Evolutionary conservation across 2,113 vertebrate species (phyloP), one percentile per base, ranked within the genome.

Genomic region (Passer domesticus): DNA sequence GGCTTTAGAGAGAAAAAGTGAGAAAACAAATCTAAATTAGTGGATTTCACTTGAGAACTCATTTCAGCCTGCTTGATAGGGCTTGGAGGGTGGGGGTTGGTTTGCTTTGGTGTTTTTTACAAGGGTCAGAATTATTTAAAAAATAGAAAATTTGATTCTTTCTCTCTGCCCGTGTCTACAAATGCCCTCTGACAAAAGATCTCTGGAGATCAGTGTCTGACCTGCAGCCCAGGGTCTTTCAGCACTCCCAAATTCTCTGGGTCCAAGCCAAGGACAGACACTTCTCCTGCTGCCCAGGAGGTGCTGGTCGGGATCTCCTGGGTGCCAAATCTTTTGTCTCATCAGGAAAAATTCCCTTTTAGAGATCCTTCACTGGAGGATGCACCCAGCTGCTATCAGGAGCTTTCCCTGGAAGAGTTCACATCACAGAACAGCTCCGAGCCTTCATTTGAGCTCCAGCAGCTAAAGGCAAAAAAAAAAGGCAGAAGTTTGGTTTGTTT

Each of bases 41-140:
- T 30, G 14, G 3, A 9, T 63, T 87, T 84, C 33, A 13, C 22
- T 67, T 33, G 17, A 68, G 53, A 90, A 79, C 8, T 55, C 20
- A 27, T 76, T 67, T 59, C 49, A 83, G 15, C 17, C 21, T 7
- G 1, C 33, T 49, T 41, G 24, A 13, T 24, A 2, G 10, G 15
- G 19, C 2, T 35, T 37, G 43, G 2, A 6, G 18, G 3, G 9
- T 7, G 35, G 12, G 2, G 5, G 14, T 2, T 30, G 33, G 3
- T n/a, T 46, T 52, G 10, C 13, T 31, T 80, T 72, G 30, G 6
- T 15, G 33, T 13, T 47, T 46, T 43, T 15, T 31, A 24, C 25
- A 17, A 58, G 9, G 2, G 3, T 59, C 31, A 73, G 16, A 46
- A 70, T 7, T 24, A 60, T 28, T 59, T 15, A 0, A 27, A 79